Conservation (phyloP, 1,140 invertebrate genomes). For the Calephelis nemesis region DNA sequence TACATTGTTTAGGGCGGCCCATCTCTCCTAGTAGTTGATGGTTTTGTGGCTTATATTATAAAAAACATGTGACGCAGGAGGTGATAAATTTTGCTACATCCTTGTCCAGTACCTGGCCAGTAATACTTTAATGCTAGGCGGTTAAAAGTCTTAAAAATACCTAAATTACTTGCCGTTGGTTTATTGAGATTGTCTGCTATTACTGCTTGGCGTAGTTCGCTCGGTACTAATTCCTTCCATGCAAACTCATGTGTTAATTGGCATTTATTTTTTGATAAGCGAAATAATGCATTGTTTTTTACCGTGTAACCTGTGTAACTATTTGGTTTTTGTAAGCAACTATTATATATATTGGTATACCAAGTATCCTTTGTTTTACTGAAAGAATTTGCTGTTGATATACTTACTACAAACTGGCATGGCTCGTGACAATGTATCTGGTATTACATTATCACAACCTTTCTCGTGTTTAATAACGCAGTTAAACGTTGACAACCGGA, state of each 20-base stretch:
- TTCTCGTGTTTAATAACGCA: conserved; percentile 47
- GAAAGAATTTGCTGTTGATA: background rate
- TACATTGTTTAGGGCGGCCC: too few species aligned
- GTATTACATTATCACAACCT: conserved; percentile 44
- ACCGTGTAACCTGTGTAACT: background rate
- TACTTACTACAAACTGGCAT: conserved; percentile 18
- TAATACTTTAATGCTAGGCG: conserved; percentile 29
- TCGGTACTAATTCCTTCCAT: conserved; percentile 38
- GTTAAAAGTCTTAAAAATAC: conserved; percentile 42
- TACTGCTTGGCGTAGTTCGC: too few species aligned
- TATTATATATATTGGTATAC: conserved; percentile 34
- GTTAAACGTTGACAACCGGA: conserved; percentile 42
- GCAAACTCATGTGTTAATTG: conserved; percentile 30
- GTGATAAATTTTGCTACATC: conserved; percentile 25
- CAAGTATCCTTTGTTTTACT: conserved; percentile 26
- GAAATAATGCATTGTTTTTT: conserved; percentile 27
- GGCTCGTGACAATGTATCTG: too few species aligned
- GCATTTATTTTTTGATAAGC: conserved; percentile 29
- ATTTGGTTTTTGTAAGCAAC: conserved; percentile 21
- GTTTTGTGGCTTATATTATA: conserved; percentile 33
- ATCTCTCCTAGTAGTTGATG: too few species aligned
- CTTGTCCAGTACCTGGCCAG: conserved; percentile 36
- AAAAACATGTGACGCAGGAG: conserved; percentile 26
- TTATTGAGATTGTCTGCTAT: too few species aligned
- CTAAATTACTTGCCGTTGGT: conserved; percentile 34